Conservation (phyloP, 2,113 vertebrate species). For the Polypterus bichir region DNA sequence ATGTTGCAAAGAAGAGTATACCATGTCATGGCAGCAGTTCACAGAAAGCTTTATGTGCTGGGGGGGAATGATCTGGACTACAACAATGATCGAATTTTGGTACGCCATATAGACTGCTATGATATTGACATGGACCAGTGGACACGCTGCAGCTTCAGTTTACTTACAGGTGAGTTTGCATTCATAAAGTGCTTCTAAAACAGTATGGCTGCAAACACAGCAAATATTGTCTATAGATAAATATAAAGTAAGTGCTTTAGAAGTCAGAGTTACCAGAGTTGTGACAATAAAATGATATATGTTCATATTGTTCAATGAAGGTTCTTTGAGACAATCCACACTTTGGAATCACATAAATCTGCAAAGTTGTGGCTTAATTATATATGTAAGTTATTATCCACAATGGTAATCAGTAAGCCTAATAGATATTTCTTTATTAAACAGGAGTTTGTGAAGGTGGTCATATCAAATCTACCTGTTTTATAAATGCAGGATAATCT, state of each 20-base stretch:
- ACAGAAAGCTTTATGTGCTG: slow-evolving; percentile 80
- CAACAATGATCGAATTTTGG: slow-evolving; percentile 89
- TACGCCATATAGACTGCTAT: slow-evolving; percentile 88
- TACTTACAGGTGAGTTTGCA: slow-evolving; percentile 67
- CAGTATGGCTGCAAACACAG: accelerated
- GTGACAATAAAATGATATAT: too few relatives aligned
- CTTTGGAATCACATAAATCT: too few relatives aligned
- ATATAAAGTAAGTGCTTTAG: neutral
- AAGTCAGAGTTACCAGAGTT: neutral
- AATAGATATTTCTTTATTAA: too few relatives aligned
- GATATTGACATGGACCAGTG: slow-evolving; percentile 84
- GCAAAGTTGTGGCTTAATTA: too few relatives aligned
- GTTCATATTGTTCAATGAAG: too few relatives aligned
- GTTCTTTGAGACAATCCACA: too few relatives aligned
- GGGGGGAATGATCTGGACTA: slow-evolving; percentile 92
- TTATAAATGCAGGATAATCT: too few relatives aligned
- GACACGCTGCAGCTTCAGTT: slow-evolving; percentile 83
- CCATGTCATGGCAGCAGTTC: slow-evolving; percentile 88
- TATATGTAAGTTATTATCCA: too few relatives aligned
- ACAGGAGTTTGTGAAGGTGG: too few relatives aligned
- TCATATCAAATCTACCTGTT: too few relatives aligned
- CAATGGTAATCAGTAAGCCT: too few relatives aligned
- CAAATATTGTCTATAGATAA: neutral
- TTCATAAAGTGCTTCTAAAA: neutral
- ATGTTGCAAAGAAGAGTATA: slow-evolving; percentile 94